Percentiles rank a stretch among this genome's conserved stretches.
Conservation (phyloP, 2,113 vertebrate genomes). For the Hymenochirus boettgeri region DNA sequence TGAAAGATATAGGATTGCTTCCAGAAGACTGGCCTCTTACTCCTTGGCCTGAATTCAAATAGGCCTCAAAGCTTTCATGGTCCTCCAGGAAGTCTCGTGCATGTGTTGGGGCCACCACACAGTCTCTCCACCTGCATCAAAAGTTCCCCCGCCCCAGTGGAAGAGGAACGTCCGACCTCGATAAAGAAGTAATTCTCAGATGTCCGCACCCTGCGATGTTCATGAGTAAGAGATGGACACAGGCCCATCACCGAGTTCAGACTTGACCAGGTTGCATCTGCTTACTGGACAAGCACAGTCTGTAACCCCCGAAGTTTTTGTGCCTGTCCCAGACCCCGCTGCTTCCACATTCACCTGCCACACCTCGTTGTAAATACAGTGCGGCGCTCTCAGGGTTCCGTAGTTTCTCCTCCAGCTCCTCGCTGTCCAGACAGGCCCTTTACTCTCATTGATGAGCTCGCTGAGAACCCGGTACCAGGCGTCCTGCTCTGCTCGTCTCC, state of each 20-base stretch:
- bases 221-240: slow-evolving; percentile 89
- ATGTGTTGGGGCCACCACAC: slow-evolving; percentile 92
- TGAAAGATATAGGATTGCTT: slow-evolving; percentile 89
- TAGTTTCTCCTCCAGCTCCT: slow-evolving; percentile 65
- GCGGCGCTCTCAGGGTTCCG: slow-evolving; percentile 67
- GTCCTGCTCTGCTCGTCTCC: slow-evolving; percentile 90
- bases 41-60: slow-evolving; percentile 88
- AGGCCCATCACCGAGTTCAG: slow-evolving; percentile 87
- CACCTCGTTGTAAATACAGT: slow-evolving; percentile 90
- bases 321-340: slow-evolving; percentile 88
- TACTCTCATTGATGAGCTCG: slow-evolving; percentile 75
- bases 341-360: slow-evolving; percentile 96
- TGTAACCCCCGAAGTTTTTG: slow-evolving; percentile 93
- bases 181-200: slow-evolving; percentile 97
- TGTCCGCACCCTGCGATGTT: slow-evolving; percentile 93
- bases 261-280: slow-evolving; percentile 87
- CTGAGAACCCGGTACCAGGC: slow-evolving; percentile 92
- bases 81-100: slow-evolving; percentile 93
- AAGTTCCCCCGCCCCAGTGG: slow-evolving; percentile 88
- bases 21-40: slow-evolving; percentile 88
- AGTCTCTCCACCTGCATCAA: slow-evolving; percentile 98
- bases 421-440: slow-evolving; percentile 63
- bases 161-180: slow-evolving; percentile 90
- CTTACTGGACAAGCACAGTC: slow-evolving; percentile 89
- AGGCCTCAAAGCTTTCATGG: slow-evolving; percentile 91